These are phyloP conservation scores for Phania funesta DNA, from an alignment of 2,888 invertebrate species.

Conservation along the genomic window DNA sequence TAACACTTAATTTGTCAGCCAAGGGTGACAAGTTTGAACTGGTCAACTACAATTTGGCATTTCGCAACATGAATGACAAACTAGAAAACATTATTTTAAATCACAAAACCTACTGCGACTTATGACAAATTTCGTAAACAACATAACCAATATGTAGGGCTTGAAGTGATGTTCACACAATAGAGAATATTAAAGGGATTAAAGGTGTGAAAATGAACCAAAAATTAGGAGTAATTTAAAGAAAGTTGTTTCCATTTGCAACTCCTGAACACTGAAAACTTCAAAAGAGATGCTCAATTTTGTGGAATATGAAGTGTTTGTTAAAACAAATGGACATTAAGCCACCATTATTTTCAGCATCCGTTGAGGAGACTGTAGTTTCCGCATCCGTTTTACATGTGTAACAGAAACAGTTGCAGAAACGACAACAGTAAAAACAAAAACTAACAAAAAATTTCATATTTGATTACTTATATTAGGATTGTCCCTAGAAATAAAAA, in stretches of 20 bases:
- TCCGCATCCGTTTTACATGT: slow-evolving; percentile 61
- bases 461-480: neutral
- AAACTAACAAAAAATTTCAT: slow-evolving; percentile 1
- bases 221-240: neutral
- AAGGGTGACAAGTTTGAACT: slow-evolving; percentile 8
- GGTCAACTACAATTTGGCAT: neutral
- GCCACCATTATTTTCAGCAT: slow-evolving; percentile 53
- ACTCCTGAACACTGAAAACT: neutral
- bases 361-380: slow-evolving; percentile 53
- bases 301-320: neutral
- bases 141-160: no score
- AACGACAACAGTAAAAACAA: slow-evolving; percentile 13
- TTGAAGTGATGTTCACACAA: neutral
- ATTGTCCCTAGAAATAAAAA: neutral
- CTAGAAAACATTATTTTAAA: slow-evolving; percentile 30
- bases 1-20: slow-evolving; percentile 68
- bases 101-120: neutral
- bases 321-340: slow-evolving; percentile 48
- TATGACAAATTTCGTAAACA: neutral
- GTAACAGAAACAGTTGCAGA: slow-evolving; percentile 52
- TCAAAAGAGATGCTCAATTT: neutral
- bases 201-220: neutral
- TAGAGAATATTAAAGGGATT: neutral
- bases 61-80: slow-evolving; percentile 33
- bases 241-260: neutral